Evolutionary conservation across 2,113 vertebrate species (phyloP).

Genomic region (Esox niger): DNA sequence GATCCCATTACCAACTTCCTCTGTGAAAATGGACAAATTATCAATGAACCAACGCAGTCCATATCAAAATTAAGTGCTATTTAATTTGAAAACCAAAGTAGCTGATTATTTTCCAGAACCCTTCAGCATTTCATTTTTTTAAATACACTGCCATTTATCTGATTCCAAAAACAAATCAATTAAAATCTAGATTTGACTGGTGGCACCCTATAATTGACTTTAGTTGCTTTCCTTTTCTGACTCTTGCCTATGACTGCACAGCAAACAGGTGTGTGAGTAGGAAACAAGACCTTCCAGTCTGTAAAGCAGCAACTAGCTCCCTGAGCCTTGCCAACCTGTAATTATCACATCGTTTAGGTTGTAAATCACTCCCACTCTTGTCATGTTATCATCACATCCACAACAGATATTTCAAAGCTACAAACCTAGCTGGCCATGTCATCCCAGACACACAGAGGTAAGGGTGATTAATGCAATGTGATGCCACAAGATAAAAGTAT

Average conservation of each 20-base stretch:
- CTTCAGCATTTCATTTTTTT: conserved; percentile 34
- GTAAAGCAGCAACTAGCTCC: conserved; percentile 62
- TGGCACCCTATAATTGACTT: conserved; percentile 48
- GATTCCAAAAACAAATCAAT: conserved; percentile 61
- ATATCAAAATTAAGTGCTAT: background rate
- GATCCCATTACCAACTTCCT: too few relatives aligned
- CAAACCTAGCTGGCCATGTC: conserved; percentile 42
- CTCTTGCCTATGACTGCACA: conserved; percentile 57
- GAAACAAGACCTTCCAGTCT: conserved; percentile 71
- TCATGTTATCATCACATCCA: conserved; percentile 52
- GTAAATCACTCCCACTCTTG: conserved; percentile 66
- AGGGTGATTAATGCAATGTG: conserved; percentile 1
- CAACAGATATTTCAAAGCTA: conserved; percentile 33
- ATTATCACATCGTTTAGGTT: conserved; percentile 66
- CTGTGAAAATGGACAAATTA: background rate
- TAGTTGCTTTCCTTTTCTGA: conserved; percentile 43
- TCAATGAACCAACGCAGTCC: background rate
- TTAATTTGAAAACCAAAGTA: background rate
- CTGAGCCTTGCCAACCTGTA: conserved; percentile 49
- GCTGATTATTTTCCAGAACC: too few relatives aligned
- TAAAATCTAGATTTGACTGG: conserved; percentile 41
- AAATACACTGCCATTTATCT: conserved; percentile 36
- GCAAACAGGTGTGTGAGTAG: conserved; percentile 61
- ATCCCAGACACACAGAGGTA: conserved; percentile 10
- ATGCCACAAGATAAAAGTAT: background rate